These are phyloP conservation scores for Slavum lentiscoides DNA, from an alignment of 2,888 invertebrate species.

Conservation along the genomic window DNA sequence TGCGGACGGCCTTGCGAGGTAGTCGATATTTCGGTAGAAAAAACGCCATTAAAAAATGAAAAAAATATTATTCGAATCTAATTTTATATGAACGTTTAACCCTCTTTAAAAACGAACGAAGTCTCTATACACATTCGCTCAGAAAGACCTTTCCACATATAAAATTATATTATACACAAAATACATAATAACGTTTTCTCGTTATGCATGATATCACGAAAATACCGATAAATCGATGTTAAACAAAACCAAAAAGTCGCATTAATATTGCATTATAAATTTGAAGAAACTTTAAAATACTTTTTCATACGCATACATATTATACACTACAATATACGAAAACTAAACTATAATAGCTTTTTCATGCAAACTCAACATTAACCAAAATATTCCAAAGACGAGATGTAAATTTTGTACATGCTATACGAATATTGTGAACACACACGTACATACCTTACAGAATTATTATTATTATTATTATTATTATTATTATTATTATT, in stretches of 20 bases:
- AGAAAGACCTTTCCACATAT: not conserved
- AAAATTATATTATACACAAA: too few species aligned
- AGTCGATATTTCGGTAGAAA: too few species aligned
- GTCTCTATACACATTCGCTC: not conserved
- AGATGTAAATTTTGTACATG: not conserved
- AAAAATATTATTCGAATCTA: not conserved
- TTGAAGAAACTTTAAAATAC: constrained; percentile 16
- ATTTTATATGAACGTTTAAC: constrained; percentile 1
- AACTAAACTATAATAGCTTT: constrained; percentile 25
- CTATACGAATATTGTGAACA: not conserved
- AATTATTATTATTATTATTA: not conserved
- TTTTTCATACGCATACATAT: not conserved
- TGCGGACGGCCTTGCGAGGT: too few species aligned
- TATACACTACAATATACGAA: too few species aligned
- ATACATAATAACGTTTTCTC: not conserved
- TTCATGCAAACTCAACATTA: constrained; percentile 43
- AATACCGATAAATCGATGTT: constrained; percentile 19
- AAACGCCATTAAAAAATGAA: not conserved
- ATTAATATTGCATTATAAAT: constrained; percentile 26
- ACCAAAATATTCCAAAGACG: constrained; percentile 5
- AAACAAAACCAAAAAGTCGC: constrained; percentile 25
- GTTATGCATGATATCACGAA: not conserved
- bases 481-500: too few species aligned
- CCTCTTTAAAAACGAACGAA: not conserved
- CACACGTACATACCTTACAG: not conserved